Percentiles rank a stretch among this genome's conserved stretches.
phyloP scores from a whole-genome alignment of 2,797 vertebrate species.

The Thalassophryne amazonica region DNA sequence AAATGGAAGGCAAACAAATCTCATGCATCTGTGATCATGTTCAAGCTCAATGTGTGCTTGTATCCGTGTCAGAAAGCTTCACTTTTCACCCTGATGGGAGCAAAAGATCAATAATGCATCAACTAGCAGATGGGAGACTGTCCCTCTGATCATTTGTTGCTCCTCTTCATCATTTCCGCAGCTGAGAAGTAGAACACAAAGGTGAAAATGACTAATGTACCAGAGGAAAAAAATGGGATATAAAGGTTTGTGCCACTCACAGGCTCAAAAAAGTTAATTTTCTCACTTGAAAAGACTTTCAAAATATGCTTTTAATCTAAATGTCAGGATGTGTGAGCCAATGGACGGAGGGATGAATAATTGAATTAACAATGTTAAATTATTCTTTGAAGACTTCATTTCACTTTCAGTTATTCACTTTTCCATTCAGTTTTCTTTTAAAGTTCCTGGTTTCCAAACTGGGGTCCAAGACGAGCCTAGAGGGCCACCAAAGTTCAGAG shows the following conservation, averaged over 20 bases:
- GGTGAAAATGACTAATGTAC: constrained; percentile 39
- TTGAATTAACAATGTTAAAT: constrained; percentile 1
- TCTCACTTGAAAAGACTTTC: not conserved
- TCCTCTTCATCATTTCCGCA: constrained; percentile 56
- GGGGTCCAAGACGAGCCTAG: too few species aligned
- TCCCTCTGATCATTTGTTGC: constrained; percentile 62
- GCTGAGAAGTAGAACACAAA: constrained; percentile 56
- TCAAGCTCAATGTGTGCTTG: constrained; percentile 3
- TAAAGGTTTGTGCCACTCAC: constrained; percentile 20
- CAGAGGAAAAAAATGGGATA: constrained; percentile 9
- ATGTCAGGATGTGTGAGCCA: not conserved
- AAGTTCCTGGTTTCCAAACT: too few species aligned
- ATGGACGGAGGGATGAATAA: not conserved
- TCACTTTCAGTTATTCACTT: not conserved
- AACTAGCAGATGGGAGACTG: constrained; percentile 65
- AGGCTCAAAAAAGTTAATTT: constrained; percentile 4
- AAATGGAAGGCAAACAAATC: not conserved
- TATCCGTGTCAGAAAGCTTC: constrained; percentile 36
- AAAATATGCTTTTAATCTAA: constrained; percentile 3
- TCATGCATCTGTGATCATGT: constrained; percentile 2
- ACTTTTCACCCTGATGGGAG: constrained; percentile 62
- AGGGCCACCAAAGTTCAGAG: too few species aligned
- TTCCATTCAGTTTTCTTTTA: too few species aligned
- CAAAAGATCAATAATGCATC: constrained; percentile 73
- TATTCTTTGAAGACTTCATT: not conserved